phyloP scores from a whole-genome alignment of 1,140 invertebrate genomes.

The Bombus fervidus region DNA sequence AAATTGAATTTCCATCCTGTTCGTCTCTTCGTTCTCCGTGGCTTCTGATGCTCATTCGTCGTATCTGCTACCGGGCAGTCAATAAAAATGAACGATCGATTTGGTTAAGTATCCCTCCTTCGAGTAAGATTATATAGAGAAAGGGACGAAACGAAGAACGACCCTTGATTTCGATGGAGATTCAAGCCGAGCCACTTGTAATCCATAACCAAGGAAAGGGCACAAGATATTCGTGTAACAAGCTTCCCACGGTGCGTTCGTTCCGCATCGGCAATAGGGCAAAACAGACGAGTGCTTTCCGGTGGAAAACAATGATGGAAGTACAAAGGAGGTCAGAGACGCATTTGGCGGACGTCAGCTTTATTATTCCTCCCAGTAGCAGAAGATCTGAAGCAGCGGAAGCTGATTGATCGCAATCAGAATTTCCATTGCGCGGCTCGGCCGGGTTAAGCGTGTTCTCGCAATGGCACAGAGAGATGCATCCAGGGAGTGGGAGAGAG shows the following conservation, averaged over 20 bases:
- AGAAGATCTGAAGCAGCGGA: conserved; percentile 41
- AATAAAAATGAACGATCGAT: conserved; percentile 73
- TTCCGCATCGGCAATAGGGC: conserved; percentile 15
- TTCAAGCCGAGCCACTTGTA: neutral
- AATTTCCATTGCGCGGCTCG: neutral
- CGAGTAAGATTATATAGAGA: neutral
- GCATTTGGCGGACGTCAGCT: conserved; percentile 50
- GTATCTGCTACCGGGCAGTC: conserved; percentile 40
- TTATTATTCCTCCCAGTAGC: conserved; percentile 36
- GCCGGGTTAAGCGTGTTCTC: neutral
- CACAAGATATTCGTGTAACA: conserved; percentile 28
- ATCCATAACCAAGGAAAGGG: conserved; percentile 33
- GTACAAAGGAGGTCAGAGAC: conserved; percentile 51
- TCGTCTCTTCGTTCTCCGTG: conserved; percentile 49
- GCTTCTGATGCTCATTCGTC: conserved; percentile 13
- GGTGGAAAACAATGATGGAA: conserved; percentile 33
- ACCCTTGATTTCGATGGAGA: neutral
- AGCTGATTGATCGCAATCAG: conserved; percentile 54
- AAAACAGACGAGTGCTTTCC: conserved; percentile 28
- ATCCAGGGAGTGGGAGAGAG: too few relatives aligned
- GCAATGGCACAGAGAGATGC: neutral
- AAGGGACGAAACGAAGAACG: neutral
- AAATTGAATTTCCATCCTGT: conserved; percentile 74
- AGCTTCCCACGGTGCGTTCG: conserved; percentile 29
- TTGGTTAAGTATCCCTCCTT: neutral